Evolutionary conservation across 2,888 invertebrate genomes (phyloP), one percentile per base, ranked within the genome.

Genomic region (Hyalella azteca): DNA sequence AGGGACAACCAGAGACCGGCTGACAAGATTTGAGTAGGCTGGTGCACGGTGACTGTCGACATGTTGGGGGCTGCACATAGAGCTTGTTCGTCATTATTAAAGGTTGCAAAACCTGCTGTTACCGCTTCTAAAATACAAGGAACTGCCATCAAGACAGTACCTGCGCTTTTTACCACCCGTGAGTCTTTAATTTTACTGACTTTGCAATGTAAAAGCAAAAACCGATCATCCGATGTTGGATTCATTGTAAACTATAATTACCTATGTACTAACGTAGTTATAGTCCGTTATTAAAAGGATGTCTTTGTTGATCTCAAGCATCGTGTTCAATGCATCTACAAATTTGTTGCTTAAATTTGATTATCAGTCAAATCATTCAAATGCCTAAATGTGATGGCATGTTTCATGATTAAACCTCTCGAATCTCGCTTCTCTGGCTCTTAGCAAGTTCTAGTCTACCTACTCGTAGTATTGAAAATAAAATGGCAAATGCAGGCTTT

Each of bases 61-160:
- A 84, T 84, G 84, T 82, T 84, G 60, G 81, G 84, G 36, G 81
- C 79, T 36, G 79, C 80, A 3, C 49, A 78, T 40, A 48, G 82
- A n/a, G 84, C 81, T 32, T 84, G 84, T 73, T 81, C 82, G 45
- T 75, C 82, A n/a, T 32, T 78, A 19, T 54, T 84, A 32, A 84
- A 81, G 78, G 81, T 79, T 36, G 82, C 81, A 36, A 82, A 81
- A 41, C 84, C 84, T 49, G 79, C 82, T 29, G 45, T 75, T 11
- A 80, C 59, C 22, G 45, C 40, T 39, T 77, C 78, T 15, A 73
- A 22, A 40, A 73, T 80, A 11, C 82, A 82, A 29, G 78, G 81
- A 75, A 79, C 50, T 39, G 76, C 76, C 50, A 39, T 66, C 48
- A 81, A 75, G 22, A 79, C 79, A 41, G 39, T 82, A 36, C 84